Evolutionary conservation across 2,888 invertebrate genomes (phyloP), one percentile per base, ranked within the genome.

Genomic region (Epirrita christyi): DNA sequence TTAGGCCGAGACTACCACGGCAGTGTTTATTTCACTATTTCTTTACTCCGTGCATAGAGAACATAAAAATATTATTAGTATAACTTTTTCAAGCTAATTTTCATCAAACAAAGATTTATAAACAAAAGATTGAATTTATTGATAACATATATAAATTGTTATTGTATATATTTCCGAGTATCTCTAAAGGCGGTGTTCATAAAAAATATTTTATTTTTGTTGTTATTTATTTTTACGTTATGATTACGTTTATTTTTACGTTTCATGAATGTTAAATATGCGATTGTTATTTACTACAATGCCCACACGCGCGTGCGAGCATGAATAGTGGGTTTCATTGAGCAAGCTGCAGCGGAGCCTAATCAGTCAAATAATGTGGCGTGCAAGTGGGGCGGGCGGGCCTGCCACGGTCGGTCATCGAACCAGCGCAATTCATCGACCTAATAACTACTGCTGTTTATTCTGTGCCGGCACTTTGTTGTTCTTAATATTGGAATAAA

Each of bases 391-490:
- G 66, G 63, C 66, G 63, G 52, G 63, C 61, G 63, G 63, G 48
- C 49, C 60, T 76, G 83, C 80, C 85, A 79, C 72, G 85, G 83
- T 68, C 87, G 88, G 89, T 84, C 88, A 70, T 74, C 83, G 89
- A 88, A 80, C 86, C 79, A 65, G 67, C 66, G 46, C 57, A 37
- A 61, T 54, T 56, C 58, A 46, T 50, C 48, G 42, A 54, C 53
- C 48, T 42, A 48, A 21, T 43, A 55, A 29, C 9, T 28, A 56
- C 52, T 53, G 42, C 48, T 42, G 10, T 29, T 21, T 54, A 49
- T 46, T 37, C 36, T 40, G 15, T 45, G 27, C 28, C 40, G 43
- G 52, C 51, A 48, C 32, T 27, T 38, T 48, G 57, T 42, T 56
- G 36, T 47, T 51, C 37, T 38, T n/a, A 41, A 32, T 7, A 37